Percentiles rank a stretch among this genome's conserved stretches.
Conservation (phyloP, 2,888 invertebrate species). For the Silvanus unidentatus region DNA sequence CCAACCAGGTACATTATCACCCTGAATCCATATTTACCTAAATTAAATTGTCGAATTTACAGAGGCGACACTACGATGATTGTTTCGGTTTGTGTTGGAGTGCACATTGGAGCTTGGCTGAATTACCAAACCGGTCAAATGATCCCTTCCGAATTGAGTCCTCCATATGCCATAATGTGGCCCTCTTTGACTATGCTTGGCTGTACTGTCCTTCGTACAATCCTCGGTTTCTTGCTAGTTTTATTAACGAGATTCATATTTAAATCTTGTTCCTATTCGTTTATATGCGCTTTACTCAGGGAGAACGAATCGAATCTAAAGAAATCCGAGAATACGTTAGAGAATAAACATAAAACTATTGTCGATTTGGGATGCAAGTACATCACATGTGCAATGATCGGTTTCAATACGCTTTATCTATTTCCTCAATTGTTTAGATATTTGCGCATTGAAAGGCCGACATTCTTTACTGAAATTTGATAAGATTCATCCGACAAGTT, state of each 20-base stretch:
- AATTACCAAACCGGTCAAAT: slow-evolving; percentile 75
- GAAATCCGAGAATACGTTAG: slow-evolving; percentile 58
- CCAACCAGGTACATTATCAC: slow-evolving; percentile 65
- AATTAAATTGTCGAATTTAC: slow-evolving; percentile 43
- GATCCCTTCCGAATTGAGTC: slow-evolving; percentile 50
- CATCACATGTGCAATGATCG: slow-evolving; percentile 72
- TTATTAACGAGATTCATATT: slow-evolving; percentile 61
- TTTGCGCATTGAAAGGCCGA: slow-evolving; percentile 71
- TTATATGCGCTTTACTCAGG: slow-evolving; percentile 63
- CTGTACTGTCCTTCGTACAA: slow-evolving; percentile 60
- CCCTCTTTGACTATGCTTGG: slow-evolving; percentile 69
- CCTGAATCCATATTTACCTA: too few relatives aligned
- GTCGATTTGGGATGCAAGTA: slow-evolving; percentile 82
- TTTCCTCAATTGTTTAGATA: slow-evolving; percentile 73
- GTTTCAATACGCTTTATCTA: slow-evolving; percentile 70
- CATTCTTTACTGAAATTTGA: slow-evolving; percentile 81
- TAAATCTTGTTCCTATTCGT: slow-evolving; percentile 64
- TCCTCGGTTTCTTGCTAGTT: slow-evolving; percentile 70
- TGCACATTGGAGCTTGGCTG: slow-evolving; percentile 75
- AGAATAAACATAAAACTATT: slow-evolving; percentile 65
- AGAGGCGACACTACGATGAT: slow-evolving; percentile 89
- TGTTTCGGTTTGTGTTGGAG: slow-evolving; percentile 73
- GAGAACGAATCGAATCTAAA: slow-evolving; percentile 61
- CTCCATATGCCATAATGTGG: slow-evolving; percentile 73
- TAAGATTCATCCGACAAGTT: slow-evolving; percentile 11